Conservation (phyloP, 2,888 invertebrate species). For the Anorthoa munda region DNA sequence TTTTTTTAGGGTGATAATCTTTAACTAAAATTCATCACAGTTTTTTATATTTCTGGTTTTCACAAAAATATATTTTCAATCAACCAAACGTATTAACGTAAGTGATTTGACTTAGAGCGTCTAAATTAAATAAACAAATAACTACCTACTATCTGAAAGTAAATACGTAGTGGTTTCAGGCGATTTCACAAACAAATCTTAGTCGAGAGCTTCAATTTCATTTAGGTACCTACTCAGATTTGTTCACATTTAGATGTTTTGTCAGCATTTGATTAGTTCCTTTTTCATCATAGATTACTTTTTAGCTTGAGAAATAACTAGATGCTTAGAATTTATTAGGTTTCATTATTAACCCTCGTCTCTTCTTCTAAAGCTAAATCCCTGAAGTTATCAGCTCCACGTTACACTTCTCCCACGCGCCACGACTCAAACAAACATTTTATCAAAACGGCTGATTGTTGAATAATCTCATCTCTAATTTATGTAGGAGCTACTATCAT, state of each 20-base stretch:
- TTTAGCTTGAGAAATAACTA: background rate
- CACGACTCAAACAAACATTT: slow-evolving; percentile 42
- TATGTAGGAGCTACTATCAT: slow-evolving; percentile 45
- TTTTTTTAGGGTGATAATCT: background rate
- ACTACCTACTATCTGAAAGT: background rate
- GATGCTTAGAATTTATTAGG: slow-evolving; percentile 7
- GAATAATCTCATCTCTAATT: slow-evolving; percentile 55
- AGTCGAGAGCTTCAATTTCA: slow-evolving; percentile 1
- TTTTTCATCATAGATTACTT: background rate
- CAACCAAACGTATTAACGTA: background rate
- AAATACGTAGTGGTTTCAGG: slow-evolving; percentile 8
- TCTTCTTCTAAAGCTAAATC: slow-evolving; percentile 18
- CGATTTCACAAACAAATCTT: slow-evolving; percentile 1
- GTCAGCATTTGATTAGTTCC: slow-evolving; percentile 7
- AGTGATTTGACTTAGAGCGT: background rate
- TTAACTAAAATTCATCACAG: background rate
- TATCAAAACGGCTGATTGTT: slow-evolving; percentile 29
- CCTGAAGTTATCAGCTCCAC: slow-evolving; percentile 7
- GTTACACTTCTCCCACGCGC: slow-evolving; percentile 1
- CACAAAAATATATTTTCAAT: slow-evolving; percentile 6
- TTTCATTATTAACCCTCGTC: slow-evolving; percentile 4
- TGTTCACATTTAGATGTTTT: background rate
- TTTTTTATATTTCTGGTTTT: background rate
- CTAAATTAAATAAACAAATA: background rate
- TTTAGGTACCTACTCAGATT: background rate